Conservation (phyloP, 2,797 vertebrate genomes). For the Sebastes aleutianus region DNA sequence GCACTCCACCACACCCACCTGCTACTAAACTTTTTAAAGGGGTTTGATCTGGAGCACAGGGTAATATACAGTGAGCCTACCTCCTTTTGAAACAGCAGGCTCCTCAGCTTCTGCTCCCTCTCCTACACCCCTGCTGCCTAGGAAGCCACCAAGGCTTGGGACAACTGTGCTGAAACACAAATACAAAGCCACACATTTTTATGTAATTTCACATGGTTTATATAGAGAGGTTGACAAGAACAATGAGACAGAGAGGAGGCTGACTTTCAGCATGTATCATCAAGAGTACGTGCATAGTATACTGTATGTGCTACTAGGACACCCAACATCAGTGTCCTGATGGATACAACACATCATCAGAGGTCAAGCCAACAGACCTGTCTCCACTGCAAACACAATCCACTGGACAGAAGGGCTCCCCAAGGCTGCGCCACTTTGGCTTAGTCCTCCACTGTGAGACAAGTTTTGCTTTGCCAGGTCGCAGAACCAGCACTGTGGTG, state of each 20-base stretch:
- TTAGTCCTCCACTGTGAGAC: constrained; percentile 80
- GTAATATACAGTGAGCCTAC: constrained; percentile 38
- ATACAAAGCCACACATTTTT: neutral
- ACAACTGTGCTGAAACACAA: constrained; percentile 70
- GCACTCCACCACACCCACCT: neutral
- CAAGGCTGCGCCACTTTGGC: constrained; percentile 90
- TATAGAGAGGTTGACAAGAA: neutral
- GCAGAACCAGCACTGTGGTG: constrained; percentile 83
- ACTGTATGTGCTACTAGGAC: neutral
- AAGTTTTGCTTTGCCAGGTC: constrained; percentile 70
- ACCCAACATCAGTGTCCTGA: neutral
- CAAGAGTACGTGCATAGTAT: neutral
- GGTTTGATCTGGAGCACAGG: neutral
- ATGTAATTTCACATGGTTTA: neutral
- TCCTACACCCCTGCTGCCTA: constrained; percentile 74
- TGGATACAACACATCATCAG: neutral
- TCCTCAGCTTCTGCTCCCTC: constrained; percentile 83
- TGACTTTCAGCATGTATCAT: neutral
- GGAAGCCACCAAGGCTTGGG: constrained; percentile 60
- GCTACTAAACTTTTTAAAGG: neutral
- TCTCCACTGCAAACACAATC: constrained; percentile 80
- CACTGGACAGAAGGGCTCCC: constrained; percentile 79
- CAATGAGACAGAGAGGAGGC: neutral
- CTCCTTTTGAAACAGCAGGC: constrained; percentile 71
- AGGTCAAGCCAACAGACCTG: constrained; percentile 71